phyloP scores from a whole-genome alignment of 1,140 invertebrate species.

The Drosophila yakuba region DNA sequence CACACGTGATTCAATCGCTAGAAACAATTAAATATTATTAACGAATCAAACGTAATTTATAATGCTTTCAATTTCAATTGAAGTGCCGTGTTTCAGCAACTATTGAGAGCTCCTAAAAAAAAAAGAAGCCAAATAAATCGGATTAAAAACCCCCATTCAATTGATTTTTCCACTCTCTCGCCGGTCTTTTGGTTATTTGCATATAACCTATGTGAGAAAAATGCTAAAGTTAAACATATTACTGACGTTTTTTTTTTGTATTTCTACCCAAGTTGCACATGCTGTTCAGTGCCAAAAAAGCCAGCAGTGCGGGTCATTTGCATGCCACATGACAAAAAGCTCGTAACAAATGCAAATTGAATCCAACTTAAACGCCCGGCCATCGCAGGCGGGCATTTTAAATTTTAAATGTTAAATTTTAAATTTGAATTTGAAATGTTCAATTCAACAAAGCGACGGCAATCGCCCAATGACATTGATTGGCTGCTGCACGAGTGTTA shows the following conservation, averaged over 20 bases:
- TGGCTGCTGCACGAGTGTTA: slow-evolving; percentile 54
- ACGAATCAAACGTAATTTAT: no score
- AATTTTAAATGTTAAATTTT: slow-evolving; percentile 4
- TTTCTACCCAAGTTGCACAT: slow-evolving; percentile 4
- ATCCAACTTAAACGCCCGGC: slow-evolving; percentile 34
- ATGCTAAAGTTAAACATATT: background rate
- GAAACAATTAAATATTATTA: no score
- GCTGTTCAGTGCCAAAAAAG: slow-evolving; percentile 4
- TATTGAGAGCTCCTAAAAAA: no score
- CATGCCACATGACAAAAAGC: slow-evolving; percentile 35
- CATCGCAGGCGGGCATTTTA: slow-evolving; percentile 5
- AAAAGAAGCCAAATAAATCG: background rate
- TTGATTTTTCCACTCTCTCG: background rate
- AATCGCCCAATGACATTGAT: slow-evolving; percentile 64
- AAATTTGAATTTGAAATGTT: background rate
- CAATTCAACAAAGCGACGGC: slow-evolving; percentile 22
- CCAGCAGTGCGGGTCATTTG: slow-evolving; percentile 8
- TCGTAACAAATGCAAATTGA: slow-evolving; percentile 39
- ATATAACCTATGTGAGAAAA: slow-evolving; percentile 1
- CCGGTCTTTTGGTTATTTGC: slow-evolving; percentile 4
- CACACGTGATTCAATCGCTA: background rate
- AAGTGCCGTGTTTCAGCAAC: no score
- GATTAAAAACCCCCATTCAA: slow-evolving; percentile 1
- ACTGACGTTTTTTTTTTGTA: background rate
- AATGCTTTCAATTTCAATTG: no score